Evolutionary conservation across 2,888 invertebrate genomes (phyloP), one percentile per base, ranked within the genome.

Genomic region (Trachelus stipa): DNA sequence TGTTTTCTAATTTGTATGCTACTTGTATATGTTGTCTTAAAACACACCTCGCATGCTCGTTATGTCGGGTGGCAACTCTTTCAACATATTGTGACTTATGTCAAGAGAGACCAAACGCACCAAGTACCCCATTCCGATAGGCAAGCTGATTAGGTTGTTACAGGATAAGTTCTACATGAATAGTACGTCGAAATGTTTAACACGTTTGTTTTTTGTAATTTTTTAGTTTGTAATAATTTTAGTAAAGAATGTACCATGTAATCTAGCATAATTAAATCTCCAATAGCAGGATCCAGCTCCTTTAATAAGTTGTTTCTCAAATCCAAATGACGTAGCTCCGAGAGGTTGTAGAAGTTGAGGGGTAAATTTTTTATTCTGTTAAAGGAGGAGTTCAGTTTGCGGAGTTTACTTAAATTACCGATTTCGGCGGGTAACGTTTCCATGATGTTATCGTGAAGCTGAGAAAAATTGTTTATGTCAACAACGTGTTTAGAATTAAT

Each of bases 371-470:
- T 92, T 77, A 96, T 90, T 90, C 95, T 95, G 86, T 96, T 96
- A 86, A 93, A 94, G 82, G 95, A 94, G 80, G 96, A 88, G 90
- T 95, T 95, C 69, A 96, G 88, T 87, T 94, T 95, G 81, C 94
- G 93, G 81, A 96, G 91, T 88, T 94, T 94, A 79, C 92, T 94
- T 85, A 98, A 92, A 80, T 93, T 93, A 73, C 96, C 95, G 86
- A 98, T 93, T 91, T 96, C 95, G 68, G 93, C 89, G 11, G 98
- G 97, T 81, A 98, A 90, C 75, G 92, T 92, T 83, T 93, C 93
- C 87, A 98, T 91, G 74, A 94, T 94, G 93, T 98, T 98, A 91
- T 97, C 96, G 92, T 97, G 97, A 75, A 97, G 92, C 97, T 98
- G 90, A 73, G 91, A 89, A 76, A 76, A 78, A 76, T 79, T 85